phyloP scores from a whole-genome alignment of 2,888 invertebrate genomes.

The Lithophane ornitopus region DNA sequence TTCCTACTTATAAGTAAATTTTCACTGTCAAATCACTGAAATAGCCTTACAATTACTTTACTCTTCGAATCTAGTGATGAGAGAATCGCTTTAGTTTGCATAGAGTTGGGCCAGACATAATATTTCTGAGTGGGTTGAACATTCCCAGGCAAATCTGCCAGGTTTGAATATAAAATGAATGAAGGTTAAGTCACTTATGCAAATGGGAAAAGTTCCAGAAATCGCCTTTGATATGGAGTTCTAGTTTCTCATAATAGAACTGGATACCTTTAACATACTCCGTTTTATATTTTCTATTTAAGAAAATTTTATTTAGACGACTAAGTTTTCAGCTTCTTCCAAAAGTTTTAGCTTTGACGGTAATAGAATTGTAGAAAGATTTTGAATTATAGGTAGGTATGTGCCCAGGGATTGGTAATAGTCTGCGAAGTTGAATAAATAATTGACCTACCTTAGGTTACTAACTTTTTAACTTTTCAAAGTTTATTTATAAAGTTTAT shows the following conservation, averaged over 20 bases:
- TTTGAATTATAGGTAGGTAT: neutral
- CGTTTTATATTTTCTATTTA: constrained; percentile 42
- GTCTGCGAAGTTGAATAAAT: neutral
- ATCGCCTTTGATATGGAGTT: constrained; percentile 68
- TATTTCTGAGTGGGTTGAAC: constrained; percentile 75
- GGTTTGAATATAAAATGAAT: constrained; percentile 79
- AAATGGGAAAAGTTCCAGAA: constrained; percentile 76
- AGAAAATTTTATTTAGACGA: constrained; percentile 36
- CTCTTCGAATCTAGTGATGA: constrained; percentile 48
- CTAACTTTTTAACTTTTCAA: neutral
- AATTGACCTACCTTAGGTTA: neutral
- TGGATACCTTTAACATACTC: constrained; percentile 55
- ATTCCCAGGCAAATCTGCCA: constrained; percentile 72
- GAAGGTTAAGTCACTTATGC: constrained; percentile 80
- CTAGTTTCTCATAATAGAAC: constrained; percentile 62
- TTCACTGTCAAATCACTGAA: constrained; percentile 31
- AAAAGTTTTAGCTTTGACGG: constrained; percentile 14
- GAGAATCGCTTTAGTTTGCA: constrained; percentile 59
- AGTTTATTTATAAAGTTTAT: neutral
- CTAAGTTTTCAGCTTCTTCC: constrained; percentile 4
- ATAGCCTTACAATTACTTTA: constrained; percentile 39
- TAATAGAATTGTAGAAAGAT: neutral
- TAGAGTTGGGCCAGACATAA: constrained; percentile 68
- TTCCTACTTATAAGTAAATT: constrained; percentile 4
- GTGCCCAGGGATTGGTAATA: neutral